Conservation (phyloP, 2,888 invertebrate species). For the Hyles lineata region DNA sequence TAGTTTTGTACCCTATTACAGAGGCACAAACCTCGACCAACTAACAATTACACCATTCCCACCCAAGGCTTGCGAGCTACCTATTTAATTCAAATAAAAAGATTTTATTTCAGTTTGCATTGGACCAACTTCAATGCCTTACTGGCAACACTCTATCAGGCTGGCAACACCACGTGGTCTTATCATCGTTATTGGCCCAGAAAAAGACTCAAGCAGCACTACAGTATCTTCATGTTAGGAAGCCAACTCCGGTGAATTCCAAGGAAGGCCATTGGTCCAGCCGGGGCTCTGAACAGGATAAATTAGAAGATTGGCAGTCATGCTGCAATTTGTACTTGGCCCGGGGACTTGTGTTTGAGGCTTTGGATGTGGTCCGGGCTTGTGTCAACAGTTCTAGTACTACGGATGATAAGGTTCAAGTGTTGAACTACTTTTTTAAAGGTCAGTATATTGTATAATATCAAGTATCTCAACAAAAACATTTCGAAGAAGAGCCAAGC, state of each 20-base stretch:
- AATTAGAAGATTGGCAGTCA: slow-evolving; percentile 80
- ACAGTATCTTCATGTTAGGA: slow-evolving; percentile 87
- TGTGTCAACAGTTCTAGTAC: slow-evolving; percentile 76
- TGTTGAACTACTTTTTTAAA: slow-evolving; percentile 86
- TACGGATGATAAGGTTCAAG: slow-evolving; percentile 66
- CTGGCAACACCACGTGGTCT: slow-evolving; percentile 90
- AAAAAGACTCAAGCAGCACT: slow-evolving; percentile 89
- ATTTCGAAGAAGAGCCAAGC: too few species aligned
- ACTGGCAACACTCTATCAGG: slow-evolving; percentile 85
- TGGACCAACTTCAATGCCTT: slow-evolving; percentile 87
- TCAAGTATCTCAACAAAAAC: too few species aligned
- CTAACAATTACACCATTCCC: neutral
- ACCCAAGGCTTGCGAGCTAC: slow-evolving; percentile 7
- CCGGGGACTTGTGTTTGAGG: slow-evolving; percentile 87
- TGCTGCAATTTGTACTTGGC: slow-evolving; percentile 86
- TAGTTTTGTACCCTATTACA: slow-evolving; percentile 23
- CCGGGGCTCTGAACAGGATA: slow-evolving; percentile 61
- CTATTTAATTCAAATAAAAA: slow-evolving; percentile 23
- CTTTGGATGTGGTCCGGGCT: slow-evolving; percentile 86
- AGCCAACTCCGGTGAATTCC: slow-evolving; percentile 81
- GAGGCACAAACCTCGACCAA: slow-evolving; percentile 16
- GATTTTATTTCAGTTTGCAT: slow-evolving; percentile 83
- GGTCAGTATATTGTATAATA: slow-evolving; percentile 70
- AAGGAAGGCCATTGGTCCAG: slow-evolving; percentile 49
- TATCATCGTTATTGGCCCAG: slow-evolving; percentile 88